Base-by-base conservation (phyloP, 2,797 vertebrate species). In the Acrossocheilus fasciatus region DNA sequence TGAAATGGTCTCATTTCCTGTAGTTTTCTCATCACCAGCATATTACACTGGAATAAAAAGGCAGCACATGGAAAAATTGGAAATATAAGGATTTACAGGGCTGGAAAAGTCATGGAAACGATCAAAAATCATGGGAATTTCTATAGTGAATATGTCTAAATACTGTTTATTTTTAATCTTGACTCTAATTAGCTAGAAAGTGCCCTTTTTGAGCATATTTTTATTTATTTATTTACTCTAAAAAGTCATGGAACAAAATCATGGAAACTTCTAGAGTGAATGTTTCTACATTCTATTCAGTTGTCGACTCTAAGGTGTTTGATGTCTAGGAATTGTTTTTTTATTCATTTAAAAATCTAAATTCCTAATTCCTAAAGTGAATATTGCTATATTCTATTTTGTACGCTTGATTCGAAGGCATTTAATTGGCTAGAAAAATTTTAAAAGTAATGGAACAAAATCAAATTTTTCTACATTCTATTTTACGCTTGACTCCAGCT, bases 1-100 rank as follows among this genome's bases (percentile, higher is more conserved):
- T 86, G 54, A 86, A 88, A 86, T 84, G 18, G 73, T n/a, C 76
- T 85, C 78, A 89, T 82, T 87, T 86, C 77, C 81, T 86, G 68
- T 62, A 82, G 73, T 77, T 83, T 75, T 87, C 23, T 18, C 14
- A 43, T 43, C 36, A 43, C 17, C n/a, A 20, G 34, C 17, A 7
- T 36, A 54, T 47, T 50, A 34, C 1, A 23, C 43, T 81, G 41
- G 8, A 47, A 12, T 80, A 17, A n/a, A 45, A 54, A 57, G 36
- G 36, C 74, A 57, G 75, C 20, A 39, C 50, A 54, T 14, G 34
- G 11, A 77, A 77, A 75, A 2, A 57, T 6, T 18, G 73, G 45
- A 74, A 74, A 64, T 30, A 30, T 6, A 30, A 30, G 30, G 30
- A 30, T 30, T 30, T 30, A 30, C 30, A 30, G 30, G 30, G 30